Percentiles rank a stretch among this genome's conserved stretches.
Conservation (phyloP, 2,888 invertebrate genomes). For the Syrista parreyssii region DNA sequence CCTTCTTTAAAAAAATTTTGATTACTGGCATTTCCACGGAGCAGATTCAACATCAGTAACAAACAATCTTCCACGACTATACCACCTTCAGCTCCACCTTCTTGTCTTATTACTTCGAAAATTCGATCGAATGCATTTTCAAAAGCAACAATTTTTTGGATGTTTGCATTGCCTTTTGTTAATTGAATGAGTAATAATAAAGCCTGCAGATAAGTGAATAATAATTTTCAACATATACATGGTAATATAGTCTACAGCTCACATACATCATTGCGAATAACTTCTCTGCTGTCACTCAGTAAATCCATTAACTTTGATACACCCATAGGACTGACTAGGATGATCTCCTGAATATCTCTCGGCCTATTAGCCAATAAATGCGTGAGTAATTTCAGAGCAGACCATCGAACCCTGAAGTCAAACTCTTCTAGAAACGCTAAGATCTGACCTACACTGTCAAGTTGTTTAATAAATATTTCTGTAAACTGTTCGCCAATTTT, state of each 20-base stretch:
- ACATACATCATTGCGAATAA: conserved; percentile 90
- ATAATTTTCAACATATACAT: neutral
- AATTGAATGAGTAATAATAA: conserved; percentile 90
- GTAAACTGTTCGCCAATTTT: conserved; percentile 94
- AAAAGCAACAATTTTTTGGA: conserved; percentile 99
- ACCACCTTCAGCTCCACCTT: conserved; percentile 94
- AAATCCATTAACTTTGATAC: conserved; percentile 98
- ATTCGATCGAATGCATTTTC: conserved; percentile 98
- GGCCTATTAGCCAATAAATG: conserved; percentile 88
- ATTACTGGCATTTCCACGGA: conserved; percentile 96
- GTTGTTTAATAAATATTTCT: conserved; percentile 94
- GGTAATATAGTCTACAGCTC: neutral
- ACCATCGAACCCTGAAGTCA: conserved; percentile 92
- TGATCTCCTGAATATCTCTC: conserved; percentile 88
- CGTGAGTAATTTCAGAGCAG: conserved; percentile 89
- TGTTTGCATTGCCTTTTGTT: conserved; percentile 95
- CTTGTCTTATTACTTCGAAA: conserved; percentile 91
- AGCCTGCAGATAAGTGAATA: conserved; percentile 67
- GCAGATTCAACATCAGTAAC: conserved; percentile 88
- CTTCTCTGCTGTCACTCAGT: conserved; percentile 91
- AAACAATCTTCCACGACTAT: conserved; percentile 99
- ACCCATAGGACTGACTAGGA: conserved; percentile 93
- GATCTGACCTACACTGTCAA: conserved; percentile 84
- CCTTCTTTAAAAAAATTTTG: conserved; percentile 98
- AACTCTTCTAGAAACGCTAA: conserved; percentile 92